These are phyloP conservation scores for Tridacna crocea DNA, from an alignment of 2,888 invertebrate genomes.

Conservation along the genomic window DNA sequence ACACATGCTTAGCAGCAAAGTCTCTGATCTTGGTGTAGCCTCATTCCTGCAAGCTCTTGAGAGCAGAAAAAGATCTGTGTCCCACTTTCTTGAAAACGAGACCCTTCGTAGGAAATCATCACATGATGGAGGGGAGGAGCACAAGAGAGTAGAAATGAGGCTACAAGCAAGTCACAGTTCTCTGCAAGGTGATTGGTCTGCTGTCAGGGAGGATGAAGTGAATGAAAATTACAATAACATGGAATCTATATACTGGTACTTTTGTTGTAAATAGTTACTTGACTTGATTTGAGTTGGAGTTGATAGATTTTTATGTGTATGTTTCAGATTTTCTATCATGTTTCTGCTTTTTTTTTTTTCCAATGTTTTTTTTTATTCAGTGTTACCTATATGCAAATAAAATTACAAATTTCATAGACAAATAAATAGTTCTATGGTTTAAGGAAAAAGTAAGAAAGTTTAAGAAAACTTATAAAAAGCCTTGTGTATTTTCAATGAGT, in stretches of 20 bases:
- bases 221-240: constrained; percentile 19
- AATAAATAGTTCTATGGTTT: too few species aligned
- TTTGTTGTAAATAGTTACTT: background rate
- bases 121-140: background rate
- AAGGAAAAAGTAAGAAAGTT: too few species aligned
- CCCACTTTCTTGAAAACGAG: background rate
- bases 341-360: too few species aligned
- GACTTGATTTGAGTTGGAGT: background rate
- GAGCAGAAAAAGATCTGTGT: constrained; percentile 9
- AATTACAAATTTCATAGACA: too few species aligned
- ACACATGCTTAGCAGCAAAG: too few species aligned
- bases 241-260: background rate
- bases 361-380: too few species aligned
- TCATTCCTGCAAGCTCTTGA: constrained; percentile 20
- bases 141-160: constrained; percentile 9
- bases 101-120: background rate
- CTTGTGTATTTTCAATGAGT: too few species aligned
- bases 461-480: too few species aligned
- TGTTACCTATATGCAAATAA: too few species aligned
- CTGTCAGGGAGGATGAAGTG: background rate
- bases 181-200: background rate
- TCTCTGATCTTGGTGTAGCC: background rate
- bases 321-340: background rate
- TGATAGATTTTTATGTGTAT: background rate
- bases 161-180: background rate